Evolutionary conservation across 2,113 vertebrate genomes (phyloP).

Genomic region (Leucopsar rothschildi): DNA sequence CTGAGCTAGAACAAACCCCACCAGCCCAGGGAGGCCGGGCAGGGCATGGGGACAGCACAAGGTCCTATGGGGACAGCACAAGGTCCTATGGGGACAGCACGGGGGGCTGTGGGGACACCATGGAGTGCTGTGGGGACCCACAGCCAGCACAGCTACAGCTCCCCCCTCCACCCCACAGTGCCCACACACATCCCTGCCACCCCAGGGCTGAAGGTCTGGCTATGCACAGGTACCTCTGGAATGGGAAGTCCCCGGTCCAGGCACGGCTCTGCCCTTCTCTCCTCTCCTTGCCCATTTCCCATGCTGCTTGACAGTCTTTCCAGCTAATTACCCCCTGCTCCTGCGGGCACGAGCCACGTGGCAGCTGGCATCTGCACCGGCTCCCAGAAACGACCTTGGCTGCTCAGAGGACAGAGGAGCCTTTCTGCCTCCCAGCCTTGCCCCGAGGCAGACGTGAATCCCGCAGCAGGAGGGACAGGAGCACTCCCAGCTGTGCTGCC

Average conservation of each 20-base stretch:
- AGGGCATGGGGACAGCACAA: background rate
- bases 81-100: background rate
- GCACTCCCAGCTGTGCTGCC: background rate
- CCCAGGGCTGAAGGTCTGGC: background rate
- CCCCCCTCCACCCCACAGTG: fast-evolving
- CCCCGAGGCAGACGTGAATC: background rate
- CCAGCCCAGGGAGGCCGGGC: background rate
- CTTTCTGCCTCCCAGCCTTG: background rate
- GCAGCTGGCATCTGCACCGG: background rate
- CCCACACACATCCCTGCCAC: fast-evolving
- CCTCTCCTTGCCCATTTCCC: background rate
- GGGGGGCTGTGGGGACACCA: background rate
- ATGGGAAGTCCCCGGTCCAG: fast-evolving
- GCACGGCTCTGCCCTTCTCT: background rate
- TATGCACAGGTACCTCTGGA: background rate
- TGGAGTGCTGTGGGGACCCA: background rate
- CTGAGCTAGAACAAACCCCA: constrained; percentile 22
- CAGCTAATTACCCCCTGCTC: background rate
- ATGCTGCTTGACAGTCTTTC: background rate
- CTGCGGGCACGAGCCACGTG: background rate
- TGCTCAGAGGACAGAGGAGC: background rate
- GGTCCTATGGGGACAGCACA: background rate
- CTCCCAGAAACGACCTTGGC: background rate
- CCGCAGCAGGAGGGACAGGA: background rate
- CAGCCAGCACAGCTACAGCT: background rate